phyloP scores from a whole-genome alignment of 2,888 invertebrate species.

The Melangyna quadrimaculata region DNA sequence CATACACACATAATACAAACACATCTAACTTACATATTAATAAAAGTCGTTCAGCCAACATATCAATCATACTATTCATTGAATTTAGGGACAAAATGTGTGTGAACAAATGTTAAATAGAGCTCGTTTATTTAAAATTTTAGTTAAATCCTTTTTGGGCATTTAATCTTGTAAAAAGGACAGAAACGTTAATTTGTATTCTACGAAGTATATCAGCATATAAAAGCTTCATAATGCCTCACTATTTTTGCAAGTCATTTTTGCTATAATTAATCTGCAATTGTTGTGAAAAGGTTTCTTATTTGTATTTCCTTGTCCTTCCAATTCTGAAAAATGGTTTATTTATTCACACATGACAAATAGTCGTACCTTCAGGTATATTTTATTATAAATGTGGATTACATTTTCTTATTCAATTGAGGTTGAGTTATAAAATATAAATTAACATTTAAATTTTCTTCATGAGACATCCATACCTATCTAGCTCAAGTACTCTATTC shows the following conservation, averaged over 20 bases:
- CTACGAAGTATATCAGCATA: too few relatives aligned
- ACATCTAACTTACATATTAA: too few relatives aligned
- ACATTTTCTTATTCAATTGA: background rate
- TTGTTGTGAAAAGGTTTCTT: slow-evolving; percentile 15
- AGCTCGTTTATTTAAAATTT: background rate
- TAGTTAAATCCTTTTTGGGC: too few relatives aligned
- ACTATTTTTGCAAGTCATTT: slow-evolving; percentile 3
- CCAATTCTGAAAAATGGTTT: background rate
- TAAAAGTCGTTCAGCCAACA: too few relatives aligned
- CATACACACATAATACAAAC: too few relatives aligned
- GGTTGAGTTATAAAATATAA: slow-evolving; percentile 6
- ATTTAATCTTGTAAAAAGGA: background rate
- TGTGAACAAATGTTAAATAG: too few relatives aligned
- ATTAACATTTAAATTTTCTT: slow-evolving; percentile 44
- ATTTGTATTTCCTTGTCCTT: background rate
- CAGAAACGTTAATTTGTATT: background rate
- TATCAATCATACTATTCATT: too few relatives aligned
- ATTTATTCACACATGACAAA: background rate
- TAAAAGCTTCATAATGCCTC: slow-evolving; percentile 1
- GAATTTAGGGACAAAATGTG: too few relatives aligned
- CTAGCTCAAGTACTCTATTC: background rate
- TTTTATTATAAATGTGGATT: slow-evolving; percentile 5
- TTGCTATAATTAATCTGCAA: slow-evolving; percentile 21
- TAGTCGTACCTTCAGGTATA: background rate
- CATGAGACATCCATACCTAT: background rate